Evolutionary conservation across 2,113 vertebrate species (phyloP), one percentile per base, ranked within the genome.

Genomic region (Recurvirostra avosetta): DNA sequence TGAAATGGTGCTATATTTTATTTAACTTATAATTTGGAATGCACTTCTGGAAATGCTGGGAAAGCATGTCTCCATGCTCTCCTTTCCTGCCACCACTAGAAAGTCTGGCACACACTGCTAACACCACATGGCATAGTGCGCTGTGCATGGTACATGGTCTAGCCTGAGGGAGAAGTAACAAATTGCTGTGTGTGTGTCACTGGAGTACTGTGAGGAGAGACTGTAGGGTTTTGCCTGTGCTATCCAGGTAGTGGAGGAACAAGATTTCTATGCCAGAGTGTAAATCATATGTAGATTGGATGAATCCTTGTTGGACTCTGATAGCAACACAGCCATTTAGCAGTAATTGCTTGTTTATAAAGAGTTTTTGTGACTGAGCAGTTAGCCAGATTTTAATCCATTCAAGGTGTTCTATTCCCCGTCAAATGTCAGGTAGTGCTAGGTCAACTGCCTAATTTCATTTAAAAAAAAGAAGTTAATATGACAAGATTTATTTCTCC

Each of bases 401-500:
- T 86, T 83, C 58, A 49, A 38, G 58, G 67, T 66, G 18, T 59
- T 90, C 32, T 88, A 30, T 76, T 96, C 32, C 49, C 25, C 36
- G 43, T n/a, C 38, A 91, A 91, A 85, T 61, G 40, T 49, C 65
- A 61, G 49, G 15, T 11, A 34, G 15, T 50, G 29, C 18, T 47
- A 77, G n/a, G 71, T 93, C 59, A 93, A 53, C 43, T 62, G 32
- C 32, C 23, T 89, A 27, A 83, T 83, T 83, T 90, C 0, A 77
- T 82, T 68, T 17, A 20, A 76, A 84, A 90, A 83, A 38, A 40
- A 20, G 16, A 75, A 86, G 32, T 90, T 79, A 76, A 45, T 73
- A 55, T 50, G 78, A 83, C 66, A 93, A 90, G 88, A 88, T 95
- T 87, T 86, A 40, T 93, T 80, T 92, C 40, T 92, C 41, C 6